Evolutionary conservation across 2,797 vertebrate species (phyloP), one percentile per base, ranked within the genome.

Genomic region (Hemitrygon akajei): DNA sequence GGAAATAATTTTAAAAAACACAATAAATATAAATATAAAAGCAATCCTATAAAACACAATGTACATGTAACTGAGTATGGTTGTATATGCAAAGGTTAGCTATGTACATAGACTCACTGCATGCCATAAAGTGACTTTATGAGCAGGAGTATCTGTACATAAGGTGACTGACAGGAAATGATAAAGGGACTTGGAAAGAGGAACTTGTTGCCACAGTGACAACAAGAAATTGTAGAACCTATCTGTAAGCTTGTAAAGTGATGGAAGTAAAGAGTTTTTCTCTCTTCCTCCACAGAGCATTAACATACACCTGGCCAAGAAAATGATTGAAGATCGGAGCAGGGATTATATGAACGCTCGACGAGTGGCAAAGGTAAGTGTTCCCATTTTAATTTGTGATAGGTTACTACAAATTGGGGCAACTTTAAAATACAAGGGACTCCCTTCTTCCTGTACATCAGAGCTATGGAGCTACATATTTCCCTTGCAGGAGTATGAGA

Each of bases 311-410:
- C 97, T 99, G 97, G 99, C 99, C 94, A 99, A 99, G 97, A 99
- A 99, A 97, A 99, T 99, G 99, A 99, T 99, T 86, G 99, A 99
- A 95, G 99, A 99, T 96, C 98, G 99, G 93, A 99, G 99, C 96
- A 97, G 99, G 96, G 99, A 99, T 96, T 99, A 99, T 95, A 99
- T 99, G 98, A 99, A 99, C 7, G 99, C 99, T 93, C 97, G 99
- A 94, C 98, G 99, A 94, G 99, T 99, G 93, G 99, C 99, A 94
- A 99, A 99, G 98, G 99, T 99, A 97, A 95, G 96, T 87, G 30
- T 56, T 40, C 20, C 18, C 25, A 22, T 77, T 14, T 73, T 58
- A 25, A 11, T 91, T 40, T 37, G n/a, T 9, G 20, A 63, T 7
- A 4, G 30, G 82, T 86, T 60, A 6, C 5, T 37, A 7, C 27